phyloP scores from a whole-genome alignment of 1,140 invertebrate species.

The Drosophila subpulchrella region DNA sequence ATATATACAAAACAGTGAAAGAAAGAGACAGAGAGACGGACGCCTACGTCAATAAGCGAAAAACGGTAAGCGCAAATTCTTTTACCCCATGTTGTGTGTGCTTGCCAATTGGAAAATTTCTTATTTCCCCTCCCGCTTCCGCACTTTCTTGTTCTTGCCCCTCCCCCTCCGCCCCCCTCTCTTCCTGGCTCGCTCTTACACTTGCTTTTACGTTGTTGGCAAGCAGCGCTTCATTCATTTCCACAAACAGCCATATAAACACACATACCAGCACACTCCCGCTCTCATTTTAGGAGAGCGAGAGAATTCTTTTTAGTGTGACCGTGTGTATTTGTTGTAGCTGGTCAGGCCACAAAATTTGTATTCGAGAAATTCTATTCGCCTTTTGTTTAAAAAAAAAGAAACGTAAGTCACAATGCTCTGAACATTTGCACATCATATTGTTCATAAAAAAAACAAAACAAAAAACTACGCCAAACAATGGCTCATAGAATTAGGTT shows the following conservation, averaged over 20 bases:
- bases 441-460: constrained; percentile 48
- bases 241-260: constrained; percentile 25
- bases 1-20: not conserved
- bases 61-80: constrained; percentile 74
- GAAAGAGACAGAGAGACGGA: constrained; percentile 26
- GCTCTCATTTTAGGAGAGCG: constrained; percentile 19
- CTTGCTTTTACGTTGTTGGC: constrained; percentile 58
- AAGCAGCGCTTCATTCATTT: constrained; percentile 57
- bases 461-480: constrained; percentile 33
- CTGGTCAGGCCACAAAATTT: constrained; percentile 64
- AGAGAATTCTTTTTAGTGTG: constrained; percentile 49
- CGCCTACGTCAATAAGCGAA: constrained; percentile 72
- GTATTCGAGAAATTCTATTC: constrained; percentile 36
- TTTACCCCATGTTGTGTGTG: constrained; percentile 23
- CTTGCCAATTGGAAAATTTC: constrained; percentile 77
- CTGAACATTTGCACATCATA: constrained; percentile 67
- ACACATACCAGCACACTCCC: constrained; percentile 38
- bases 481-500: constrained; percentile 23
- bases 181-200: constrained; percentile 36
- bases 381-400: constrained; percentile 44
- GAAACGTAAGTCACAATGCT: constrained; percentile 37
- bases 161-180: constrained; percentile 11
- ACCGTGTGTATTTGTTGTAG: constrained; percentile 69
- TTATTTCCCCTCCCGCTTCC: constrained; percentile 53
- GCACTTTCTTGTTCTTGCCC: not conserved